These are phyloP conservation scores for Cariama cristata DNA, from an alignment of 2,113 vertebrate species.

Conservation along the genomic window DNA sequence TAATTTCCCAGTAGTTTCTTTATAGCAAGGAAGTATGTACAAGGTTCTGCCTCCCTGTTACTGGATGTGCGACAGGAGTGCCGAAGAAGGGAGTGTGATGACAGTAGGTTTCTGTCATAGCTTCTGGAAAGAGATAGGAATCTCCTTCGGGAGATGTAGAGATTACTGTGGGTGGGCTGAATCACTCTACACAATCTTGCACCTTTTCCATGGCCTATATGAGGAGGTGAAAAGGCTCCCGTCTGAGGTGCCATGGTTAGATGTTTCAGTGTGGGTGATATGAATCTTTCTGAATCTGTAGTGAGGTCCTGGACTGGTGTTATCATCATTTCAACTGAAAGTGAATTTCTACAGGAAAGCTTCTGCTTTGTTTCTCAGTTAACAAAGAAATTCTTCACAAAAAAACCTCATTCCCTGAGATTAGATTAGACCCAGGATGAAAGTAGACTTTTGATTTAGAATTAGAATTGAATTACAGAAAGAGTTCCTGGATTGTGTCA, in stretches of 20 bases:
- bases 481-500: slow-evolving; percentile 15
- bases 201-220: background rate
- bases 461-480: slow-evolving; percentile 47
- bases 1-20: background rate
- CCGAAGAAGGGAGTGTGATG: background rate
- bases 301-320: background rate
- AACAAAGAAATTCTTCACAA: slow-evolving; percentile 20
- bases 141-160: background rate
- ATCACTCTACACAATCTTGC: background rate
- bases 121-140: background rate
- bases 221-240: background rate
- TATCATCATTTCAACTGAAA: slow-evolving; percentile 3
- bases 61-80: background rate
- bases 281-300: background rate
- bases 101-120: background rate
- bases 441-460: slow-evolving; percentile 27
- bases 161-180: background rate
- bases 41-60: background rate
- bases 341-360: background rate
- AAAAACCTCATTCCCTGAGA: background rate
- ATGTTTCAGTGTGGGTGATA: background rate
- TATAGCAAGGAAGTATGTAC: background rate
- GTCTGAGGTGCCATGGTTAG: background rate
- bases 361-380: slow-evolving; percentile 7
- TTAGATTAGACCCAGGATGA: slow-evolving; percentile 22